A percentile compares a stretch with the other conserved stretches of the same genome.
Conservation (phyloP, 2,888 invertebrate species). For the Deilephila porcellus region DNA sequence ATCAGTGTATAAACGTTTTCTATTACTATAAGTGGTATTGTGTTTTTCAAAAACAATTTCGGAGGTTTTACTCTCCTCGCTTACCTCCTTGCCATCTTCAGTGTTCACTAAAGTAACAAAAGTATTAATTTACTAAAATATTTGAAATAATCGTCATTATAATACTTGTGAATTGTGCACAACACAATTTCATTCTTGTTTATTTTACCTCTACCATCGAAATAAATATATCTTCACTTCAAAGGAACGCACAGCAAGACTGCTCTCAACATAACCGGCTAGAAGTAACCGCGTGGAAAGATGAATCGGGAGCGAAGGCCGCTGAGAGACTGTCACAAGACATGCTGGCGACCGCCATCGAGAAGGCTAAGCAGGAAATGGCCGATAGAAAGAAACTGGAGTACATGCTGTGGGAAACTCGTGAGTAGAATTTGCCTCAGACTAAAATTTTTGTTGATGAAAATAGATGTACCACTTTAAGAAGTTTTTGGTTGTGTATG, state of each 20-base stretch:
- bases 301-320: conserved; percentile 84
- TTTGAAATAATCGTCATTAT: too few relatives aligned
- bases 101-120: too few relatives aligned
- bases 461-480: too few relatives aligned
- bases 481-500: too few relatives aligned
- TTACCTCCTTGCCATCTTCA: too few relatives aligned
- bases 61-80: too few relatives aligned
- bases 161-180: too few relatives aligned
- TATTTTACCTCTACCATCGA: neutral
- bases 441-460: neutral
- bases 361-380: conserved; percentile 91
- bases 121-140: too few relatives aligned
- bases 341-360: conserved; percentile 89
- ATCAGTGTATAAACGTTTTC: too few relatives aligned
- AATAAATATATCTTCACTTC: neutral
- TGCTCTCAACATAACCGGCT: conserved; percentile 89
- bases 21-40: too few relatives aligned
- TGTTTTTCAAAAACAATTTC: too few relatives aligned
- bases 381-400: conserved; percentile 90
- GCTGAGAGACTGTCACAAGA: conserved; percentile 89
- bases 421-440: conserved; percentile 73
- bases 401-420: conserved; percentile 91
- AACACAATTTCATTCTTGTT: neutral
- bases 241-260: conserved; percentile 88
- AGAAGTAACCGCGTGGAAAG: conserved; percentile 89